These are phyloP conservation scores for Lamellibrachia columna DNA, from an alignment of 2,888 invertebrate species.

Conservation along the genomic window DNA sequence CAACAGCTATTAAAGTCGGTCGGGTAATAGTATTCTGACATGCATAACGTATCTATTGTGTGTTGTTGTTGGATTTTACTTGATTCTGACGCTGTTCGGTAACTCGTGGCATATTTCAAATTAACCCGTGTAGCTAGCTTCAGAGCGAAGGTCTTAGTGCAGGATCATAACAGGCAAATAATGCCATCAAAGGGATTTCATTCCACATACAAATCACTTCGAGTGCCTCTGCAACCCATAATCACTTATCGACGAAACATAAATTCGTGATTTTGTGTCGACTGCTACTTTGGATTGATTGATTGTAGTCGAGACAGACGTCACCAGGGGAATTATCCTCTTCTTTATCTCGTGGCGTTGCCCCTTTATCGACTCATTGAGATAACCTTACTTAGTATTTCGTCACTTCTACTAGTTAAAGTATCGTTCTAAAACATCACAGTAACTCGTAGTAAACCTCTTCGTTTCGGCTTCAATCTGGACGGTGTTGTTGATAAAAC, in stretches of 20 bases:
- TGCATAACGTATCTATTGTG: too few species aligned
- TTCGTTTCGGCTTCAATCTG: not conserved
- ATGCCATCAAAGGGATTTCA: not conserved
- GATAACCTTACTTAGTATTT: not conserved
- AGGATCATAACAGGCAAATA: not conserved
- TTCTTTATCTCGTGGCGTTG: not conserved
- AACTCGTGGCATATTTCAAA: too few species aligned
- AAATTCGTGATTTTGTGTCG: not conserved
- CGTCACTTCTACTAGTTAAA: not conserved
- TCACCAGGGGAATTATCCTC: not conserved
- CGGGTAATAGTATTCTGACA: too few species aligned
- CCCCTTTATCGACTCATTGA: not conserved
- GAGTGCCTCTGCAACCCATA: not conserved
- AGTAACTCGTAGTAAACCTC: not conserved
- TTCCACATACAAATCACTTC: slow-evolving; percentile 11
- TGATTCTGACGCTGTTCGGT: too few species aligned
- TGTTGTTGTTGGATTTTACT: too few species aligned
- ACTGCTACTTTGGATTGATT: not conserved
- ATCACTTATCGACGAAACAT: slow-evolving; percentile 13
- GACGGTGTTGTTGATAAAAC: not conserved
- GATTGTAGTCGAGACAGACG: not conserved
- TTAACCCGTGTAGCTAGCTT: not conserved
- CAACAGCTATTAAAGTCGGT: too few species aligned
- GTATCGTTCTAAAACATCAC: not conserved
- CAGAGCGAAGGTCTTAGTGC: not conserved